A percentile compares a stretch with the other conserved stretches of the same genome.
Conservation (phyloP, 2,888 invertebrate species). For the Caenorhabditis sp. region DNA sequence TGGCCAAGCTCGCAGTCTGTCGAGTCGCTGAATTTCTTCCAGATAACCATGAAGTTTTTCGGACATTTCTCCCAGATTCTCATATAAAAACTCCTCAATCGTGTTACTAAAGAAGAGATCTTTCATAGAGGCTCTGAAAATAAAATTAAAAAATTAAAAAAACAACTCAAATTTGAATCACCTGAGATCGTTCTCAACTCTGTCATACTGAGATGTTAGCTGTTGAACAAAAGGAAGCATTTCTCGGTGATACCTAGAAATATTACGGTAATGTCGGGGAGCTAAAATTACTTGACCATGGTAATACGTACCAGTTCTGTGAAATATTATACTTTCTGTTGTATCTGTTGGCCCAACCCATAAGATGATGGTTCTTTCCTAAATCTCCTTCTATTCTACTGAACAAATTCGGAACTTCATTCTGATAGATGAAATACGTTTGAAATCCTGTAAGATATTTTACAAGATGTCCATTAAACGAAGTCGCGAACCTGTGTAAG, state of each 20-base stretch:
- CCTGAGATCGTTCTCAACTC: slow-evolving; percentile 54
- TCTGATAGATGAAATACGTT: slow-evolving; percentile 63
- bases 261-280: background rate
- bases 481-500: slow-evolving; percentile 35
- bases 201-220: slow-evolving; percentile 38
- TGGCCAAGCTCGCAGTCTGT: slow-evolving; percentile 59
- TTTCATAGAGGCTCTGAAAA: slow-evolving; percentile 63
- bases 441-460: slow-evolving; percentile 55
- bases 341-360: slow-evolving; percentile 73
- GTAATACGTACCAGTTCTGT: slow-evolving; percentile 64
- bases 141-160: no score
- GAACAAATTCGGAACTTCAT: slow-evolving; percentile 52
- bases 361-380: slow-evolving; percentile 65
- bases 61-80: slow-evolving; percentile 58
- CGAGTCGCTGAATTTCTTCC: slow-evolving; percentile 50
- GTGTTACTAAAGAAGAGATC: slow-evolving; percentile 70
- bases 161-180: background rate
- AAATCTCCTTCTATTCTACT: slow-evolving; percentile 55
- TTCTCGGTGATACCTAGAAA: slow-evolving; percentile 63
- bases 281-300: background rate
- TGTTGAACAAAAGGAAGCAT: slow-evolving; percentile 52
- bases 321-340: slow-evolving; percentile 66
- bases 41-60: slow-evolving; percentile 53
- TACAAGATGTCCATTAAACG: background rate
- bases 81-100: slow-evolving; percentile 72